Conservation (phyloP, 2,113 vertebrate genomes). For the Trichechus manatus region DNA sequence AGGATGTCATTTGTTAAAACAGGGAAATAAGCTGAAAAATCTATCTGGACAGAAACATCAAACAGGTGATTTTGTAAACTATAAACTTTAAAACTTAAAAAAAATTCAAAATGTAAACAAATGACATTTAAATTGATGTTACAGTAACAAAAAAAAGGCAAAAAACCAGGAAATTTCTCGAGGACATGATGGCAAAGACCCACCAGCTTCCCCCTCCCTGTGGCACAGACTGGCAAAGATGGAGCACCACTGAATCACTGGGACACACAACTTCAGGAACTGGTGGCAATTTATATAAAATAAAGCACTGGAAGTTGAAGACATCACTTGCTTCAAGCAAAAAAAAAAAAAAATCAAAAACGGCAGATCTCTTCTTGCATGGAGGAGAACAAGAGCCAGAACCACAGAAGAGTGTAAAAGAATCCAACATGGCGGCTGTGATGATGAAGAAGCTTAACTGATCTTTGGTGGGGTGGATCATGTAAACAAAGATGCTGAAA, state of each 20-base stretch:
- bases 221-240: no score
- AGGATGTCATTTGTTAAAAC: constrained; percentile 72
- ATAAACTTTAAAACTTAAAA: constrained; percentile 62
- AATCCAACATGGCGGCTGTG: neutral
- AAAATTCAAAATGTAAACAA: constrained; percentile 75
- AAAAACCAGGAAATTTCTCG: no score
- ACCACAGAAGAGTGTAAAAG: neutral
- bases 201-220: no score
- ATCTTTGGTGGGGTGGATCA: neutral
- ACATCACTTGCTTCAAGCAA: neutral
- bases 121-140: constrained; percentile 80
- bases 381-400: neutral
- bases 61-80: constrained; percentile 83
- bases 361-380: neutral
- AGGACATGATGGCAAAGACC: no score
- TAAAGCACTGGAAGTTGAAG: neutral
- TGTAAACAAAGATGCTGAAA: neutral
- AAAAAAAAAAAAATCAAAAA: neutral
- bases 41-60: constrained; percentile 75
- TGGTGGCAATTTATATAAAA: constrained; percentile 13
- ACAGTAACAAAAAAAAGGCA: constrained; percentile 72
- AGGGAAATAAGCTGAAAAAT: constrained; percentile 74
- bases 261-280: no score
- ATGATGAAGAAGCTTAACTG: neutral
- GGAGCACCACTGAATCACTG: no score